Base-by-base conservation (phyloP, 2,888 invertebrate genomes). In the Pyrochroa serraticornis region DNA sequence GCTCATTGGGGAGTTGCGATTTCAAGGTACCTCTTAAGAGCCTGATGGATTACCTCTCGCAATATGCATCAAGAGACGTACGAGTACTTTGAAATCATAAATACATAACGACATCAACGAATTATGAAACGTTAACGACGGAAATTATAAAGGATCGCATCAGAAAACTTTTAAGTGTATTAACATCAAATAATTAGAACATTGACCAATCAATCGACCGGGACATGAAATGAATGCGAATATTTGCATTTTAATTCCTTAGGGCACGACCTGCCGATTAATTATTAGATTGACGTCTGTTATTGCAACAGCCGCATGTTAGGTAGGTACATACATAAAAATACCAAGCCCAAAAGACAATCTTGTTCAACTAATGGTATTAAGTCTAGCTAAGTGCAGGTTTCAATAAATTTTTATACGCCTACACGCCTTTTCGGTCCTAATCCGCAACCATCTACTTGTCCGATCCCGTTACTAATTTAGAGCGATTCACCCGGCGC, bases 231-330 rank as follows among this genome's bases (percentile, higher is more conserved):
- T 61, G 61, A 61, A 59, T 61, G 59, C 54, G 63, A 64, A 64
- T 64, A 61, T 64, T 64, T 64, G 63, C 61, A 64, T 61, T 61
- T 22, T 22, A 5, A 22, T 22, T 22, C 22, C 5, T 3, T 5
- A 22, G 22, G 22, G 22, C n/a, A 22, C 3, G 22, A 2, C 22
- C 22, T 5, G 63, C 63, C 65, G 61, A 63, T 66, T 66, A 60
- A 64, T 66, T 66, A 66, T 66, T 66, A 62, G 63, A 62, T 60
- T 57, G 62, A 58, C 62, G 64, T 53, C 50, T 59, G 61, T 64
- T 58, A 58, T 63, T 63, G 63, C 58, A 54, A 60, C 55, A 52
- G 54, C 51, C 60, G 51, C 62, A 63, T 54, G 59, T 45, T 53
- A 45, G 22, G 22, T 22, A 5, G 22, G 22, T 49, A 43, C 48